Percentiles rank a stretch among this genome's conserved stretches.
Evolutionary conservation across 2,797 vertebrate species (phyloP).

Genomic region (Sebastes iracundus): DNA sequence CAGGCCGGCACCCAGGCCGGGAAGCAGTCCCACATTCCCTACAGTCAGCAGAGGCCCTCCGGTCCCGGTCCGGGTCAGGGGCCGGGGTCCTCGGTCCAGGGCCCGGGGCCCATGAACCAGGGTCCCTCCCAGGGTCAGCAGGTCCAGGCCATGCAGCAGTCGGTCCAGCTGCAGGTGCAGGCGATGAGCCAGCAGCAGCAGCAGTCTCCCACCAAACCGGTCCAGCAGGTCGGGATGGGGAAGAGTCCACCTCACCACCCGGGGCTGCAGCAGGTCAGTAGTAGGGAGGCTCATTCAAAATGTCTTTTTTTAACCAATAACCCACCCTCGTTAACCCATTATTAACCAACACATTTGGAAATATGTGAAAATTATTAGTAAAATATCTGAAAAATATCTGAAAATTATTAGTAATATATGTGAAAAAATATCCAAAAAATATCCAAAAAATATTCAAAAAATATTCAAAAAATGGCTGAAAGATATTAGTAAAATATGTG

Average conservation of each 20-base stretch:
- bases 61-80: constrained; percentile 82
- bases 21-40: constrained; percentile 98
- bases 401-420: no score
- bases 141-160: constrained; percentile 81
- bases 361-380: no score
- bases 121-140: constrained; percentile 86
- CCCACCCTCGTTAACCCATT: no score
- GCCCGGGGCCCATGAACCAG: constrained; percentile 79
- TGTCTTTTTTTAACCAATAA: no score
- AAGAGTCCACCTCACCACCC: constrained; percentile 94
- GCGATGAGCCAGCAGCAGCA: constrained; percentile 71
- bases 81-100: constrained; percentile 83
- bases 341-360: no score
- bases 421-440: no score
- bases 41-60: constrained; percentile 97
- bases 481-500: no score
- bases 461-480: no score
- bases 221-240: constrained; percentile 84
- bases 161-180: constrained; percentile 89
- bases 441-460: no score
- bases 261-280: constrained; percentile 89
- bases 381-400: no score
- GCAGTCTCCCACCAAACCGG: constrained; percentile 92
- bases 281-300: no score
- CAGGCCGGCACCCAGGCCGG: constrained; percentile 88